Percentiles rank a stretch among this genome's conserved stretches.
phyloP scores from a whole-genome alignment of 2,797 vertebrate genomes.

The Tamandua tetradactyla region DNA sequence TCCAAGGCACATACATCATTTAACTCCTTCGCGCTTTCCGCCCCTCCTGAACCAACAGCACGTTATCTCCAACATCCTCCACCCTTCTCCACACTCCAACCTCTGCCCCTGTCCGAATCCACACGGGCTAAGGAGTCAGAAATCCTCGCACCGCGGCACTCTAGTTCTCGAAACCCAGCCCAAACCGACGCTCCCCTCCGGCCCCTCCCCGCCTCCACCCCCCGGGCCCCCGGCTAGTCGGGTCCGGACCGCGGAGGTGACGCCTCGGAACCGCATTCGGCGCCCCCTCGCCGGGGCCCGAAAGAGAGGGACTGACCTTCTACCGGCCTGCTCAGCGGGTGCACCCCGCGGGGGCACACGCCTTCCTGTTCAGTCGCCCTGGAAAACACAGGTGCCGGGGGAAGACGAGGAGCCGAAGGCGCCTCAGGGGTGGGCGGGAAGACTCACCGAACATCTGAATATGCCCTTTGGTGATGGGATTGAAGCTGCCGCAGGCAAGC shows the following conservation, averaged over 20 bases:
- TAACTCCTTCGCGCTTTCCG: constrained; percentile 60
- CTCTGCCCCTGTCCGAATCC: background rate
- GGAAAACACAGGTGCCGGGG: constrained; percentile 52
- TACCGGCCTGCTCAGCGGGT: background rate
- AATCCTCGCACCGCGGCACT: background rate
- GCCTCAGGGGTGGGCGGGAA: constrained; percentile 46
- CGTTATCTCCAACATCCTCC: background rate
- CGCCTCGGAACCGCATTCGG: constrained; percentile 23
- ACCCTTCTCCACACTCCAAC: background rate
- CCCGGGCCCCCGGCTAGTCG: background rate
- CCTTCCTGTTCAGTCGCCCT: constrained; percentile 50
- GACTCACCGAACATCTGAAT: constrained; percentile 98
- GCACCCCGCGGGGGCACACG: constrained; percentile 47
- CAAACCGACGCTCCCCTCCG: background rate
- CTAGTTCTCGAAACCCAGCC: background rate
- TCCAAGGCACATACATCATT: background rate
- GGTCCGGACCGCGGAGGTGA: constrained; percentile 26
- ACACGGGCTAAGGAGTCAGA: background rate
- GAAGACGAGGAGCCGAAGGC: constrained; percentile 44
- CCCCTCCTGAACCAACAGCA: constrained; percentile 67
- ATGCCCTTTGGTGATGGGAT: constrained; percentile 97
- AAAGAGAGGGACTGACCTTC: background rate
- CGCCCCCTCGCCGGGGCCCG: background rate
- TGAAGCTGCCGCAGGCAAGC: constrained; percentile 98
- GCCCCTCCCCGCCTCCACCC: constrained; percentile 47